phyloP scores from a whole-genome alignment of 2,888 invertebrate species.

The Arctia plantaginis region DNA sequence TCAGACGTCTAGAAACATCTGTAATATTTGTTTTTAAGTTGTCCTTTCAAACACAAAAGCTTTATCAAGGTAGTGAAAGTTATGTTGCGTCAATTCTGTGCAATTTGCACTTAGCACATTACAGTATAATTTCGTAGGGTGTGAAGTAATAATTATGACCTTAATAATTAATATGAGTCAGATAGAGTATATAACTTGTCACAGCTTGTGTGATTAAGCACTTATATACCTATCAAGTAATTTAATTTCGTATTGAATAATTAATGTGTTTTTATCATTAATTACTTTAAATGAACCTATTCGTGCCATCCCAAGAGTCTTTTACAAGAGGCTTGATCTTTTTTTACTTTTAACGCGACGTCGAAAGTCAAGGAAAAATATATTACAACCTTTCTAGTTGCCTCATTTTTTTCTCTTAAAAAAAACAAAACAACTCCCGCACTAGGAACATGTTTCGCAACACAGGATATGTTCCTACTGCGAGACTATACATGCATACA shows the following conservation, averaged over 20 bases:
- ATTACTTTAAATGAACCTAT: background rate
- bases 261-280: background rate
- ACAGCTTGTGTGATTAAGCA: background rate
- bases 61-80: background rate
- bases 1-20: no score
- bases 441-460: no score
- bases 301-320: background rate
- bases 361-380: no score
- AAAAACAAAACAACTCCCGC: no score
- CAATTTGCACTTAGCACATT: background rate
- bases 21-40: no score
- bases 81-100: background rate
- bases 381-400: no score
- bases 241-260: background rate
- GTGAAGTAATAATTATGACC: background rate
- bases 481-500: no score
- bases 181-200: background rate
- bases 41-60: background rate
- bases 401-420: no score
- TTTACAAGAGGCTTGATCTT: background rate
- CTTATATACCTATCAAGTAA: background rate
- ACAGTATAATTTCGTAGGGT: background rate
- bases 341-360: no score
- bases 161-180: background rate
- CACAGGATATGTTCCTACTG: no score